Evolutionary conservation across 1,140 invertebrate genomes (phyloP).

Genomic region (Trachelipus rathkii): DNA sequence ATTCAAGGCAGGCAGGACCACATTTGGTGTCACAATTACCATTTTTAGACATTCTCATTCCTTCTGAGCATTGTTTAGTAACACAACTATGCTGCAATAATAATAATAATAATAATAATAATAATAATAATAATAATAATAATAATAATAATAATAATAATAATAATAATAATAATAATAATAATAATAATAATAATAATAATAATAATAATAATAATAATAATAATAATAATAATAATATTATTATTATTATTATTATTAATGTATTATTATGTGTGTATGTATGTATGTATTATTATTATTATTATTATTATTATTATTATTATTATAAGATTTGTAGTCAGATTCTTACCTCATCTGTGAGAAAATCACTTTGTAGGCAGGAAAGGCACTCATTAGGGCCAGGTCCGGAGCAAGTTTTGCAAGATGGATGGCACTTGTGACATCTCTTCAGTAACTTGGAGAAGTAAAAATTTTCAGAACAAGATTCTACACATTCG

Average conservation of each 20-base stretch:
- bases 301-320: too few relatives aligned
- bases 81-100: not conserved
- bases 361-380: not conserved
- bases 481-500: not conserved
- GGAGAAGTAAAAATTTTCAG: not conserved
- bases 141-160: too few relatives aligned
- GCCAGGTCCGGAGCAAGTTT: not conserved
- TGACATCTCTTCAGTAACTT: not conserved
- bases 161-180: too few relatives aligned
- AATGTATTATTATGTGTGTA: too few relatives aligned
- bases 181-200: too few relatives aligned
- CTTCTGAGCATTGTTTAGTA: not conserved
- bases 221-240: too few relatives aligned
- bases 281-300: too few relatives aligned
- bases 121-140: too few relatives aligned
- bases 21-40: not conserved
- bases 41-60: not conserved
- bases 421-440: not conserved
- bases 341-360: not conserved
- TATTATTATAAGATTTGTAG: too few relatives aligned
- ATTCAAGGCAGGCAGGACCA: not conserved
- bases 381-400: not conserved
- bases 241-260: too few relatives aligned
- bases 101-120: not conserved
- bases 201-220: too few relatives aligned